Evolutionary conservation across 1,140 invertebrate species (phyloP).

Genomic region (Neoseiulus cucumeris): DNA sequence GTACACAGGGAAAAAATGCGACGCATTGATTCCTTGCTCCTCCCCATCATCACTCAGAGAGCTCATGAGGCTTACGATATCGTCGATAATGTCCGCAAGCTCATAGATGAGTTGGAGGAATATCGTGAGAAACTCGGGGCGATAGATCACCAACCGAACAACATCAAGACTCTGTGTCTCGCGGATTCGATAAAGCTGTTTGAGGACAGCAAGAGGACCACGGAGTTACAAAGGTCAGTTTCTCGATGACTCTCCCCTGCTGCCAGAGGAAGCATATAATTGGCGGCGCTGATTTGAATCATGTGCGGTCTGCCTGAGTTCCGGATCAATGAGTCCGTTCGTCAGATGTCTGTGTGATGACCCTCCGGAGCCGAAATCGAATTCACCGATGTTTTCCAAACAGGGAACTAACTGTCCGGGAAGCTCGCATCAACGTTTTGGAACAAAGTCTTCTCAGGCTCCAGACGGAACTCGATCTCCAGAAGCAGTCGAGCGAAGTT

Average conservation of each 20-base stretch:
- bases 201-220: neutral
- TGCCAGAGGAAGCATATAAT: too few relatives aligned
- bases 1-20: neutral
- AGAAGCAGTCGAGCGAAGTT: neutral
- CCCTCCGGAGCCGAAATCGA: too few relatives aligned
- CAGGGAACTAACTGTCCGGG: neutral
- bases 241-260: too few relatives aligned
- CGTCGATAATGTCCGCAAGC: neutral
- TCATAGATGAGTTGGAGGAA: neutral
- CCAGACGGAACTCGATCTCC: constrained; percentile 3
- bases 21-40: neutral
- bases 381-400: too few relatives aligned
- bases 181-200: neutral
- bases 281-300: too few relatives aligned
- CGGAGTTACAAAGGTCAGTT: neutral
- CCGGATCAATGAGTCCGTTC: too few relatives aligned
- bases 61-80: neutral
- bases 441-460: neutral
- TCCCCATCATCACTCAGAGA: neutral
- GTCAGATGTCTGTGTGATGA: too few relatives aligned
- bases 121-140: neutral
- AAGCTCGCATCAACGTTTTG: neutral
- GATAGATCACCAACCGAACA: neutral
- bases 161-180: neutral
- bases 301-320: too few relatives aligned